Conservation (phyloP, 2,797 vertebrate genomes). For the Tragopan temminckii region DNA sequence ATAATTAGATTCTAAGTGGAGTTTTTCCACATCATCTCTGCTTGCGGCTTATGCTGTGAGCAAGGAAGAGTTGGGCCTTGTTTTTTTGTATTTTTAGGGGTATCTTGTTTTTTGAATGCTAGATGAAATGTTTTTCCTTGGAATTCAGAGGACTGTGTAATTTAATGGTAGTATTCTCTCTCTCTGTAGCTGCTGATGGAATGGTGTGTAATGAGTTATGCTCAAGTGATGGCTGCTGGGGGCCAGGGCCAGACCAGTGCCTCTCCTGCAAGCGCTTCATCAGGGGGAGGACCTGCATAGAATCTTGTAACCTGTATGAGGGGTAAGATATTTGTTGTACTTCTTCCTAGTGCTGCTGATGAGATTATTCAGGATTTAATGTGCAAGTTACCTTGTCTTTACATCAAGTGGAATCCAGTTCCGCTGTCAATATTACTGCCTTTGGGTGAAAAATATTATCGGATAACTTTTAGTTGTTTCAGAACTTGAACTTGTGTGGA, state of each 20-base stretch:
- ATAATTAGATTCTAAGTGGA: too few species aligned
- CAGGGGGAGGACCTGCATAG: slow-evolving; percentile 90
- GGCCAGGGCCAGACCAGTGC: slow-evolving; percentile 94
- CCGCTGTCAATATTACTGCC: not conserved
- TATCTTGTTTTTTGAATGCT: not conserved
- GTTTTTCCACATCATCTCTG: not conserved
- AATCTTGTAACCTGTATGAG: slow-evolving; percentile 91
- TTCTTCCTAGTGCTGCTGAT: not conserved
- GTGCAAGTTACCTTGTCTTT: not conserved
- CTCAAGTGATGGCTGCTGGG: slow-evolving; percentile 94
- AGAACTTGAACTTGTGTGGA: not conserved
- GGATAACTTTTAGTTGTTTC: not conserved
- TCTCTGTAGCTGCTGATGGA: slow-evolving; percentile 87
- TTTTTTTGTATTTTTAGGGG: not conserved
- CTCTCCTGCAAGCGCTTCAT: slow-evolving; percentile 92
- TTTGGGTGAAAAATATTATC: rapidly evolving
- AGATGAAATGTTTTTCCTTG: rapidly evolving
- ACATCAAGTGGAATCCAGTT: not conserved
- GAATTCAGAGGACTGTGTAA: not conserved
- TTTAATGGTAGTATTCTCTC: not conserved
- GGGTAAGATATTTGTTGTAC: slow-evolving; percentile 83
- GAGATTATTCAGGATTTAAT: not conserved
- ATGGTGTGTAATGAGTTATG: slow-evolving; percentile 94
- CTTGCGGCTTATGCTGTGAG: not conserved
- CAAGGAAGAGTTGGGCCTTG: not conserved